phyloP scores from a whole-genome alignment of 2,888 invertebrate species.

The Bruchidius siliquastri region DNA sequence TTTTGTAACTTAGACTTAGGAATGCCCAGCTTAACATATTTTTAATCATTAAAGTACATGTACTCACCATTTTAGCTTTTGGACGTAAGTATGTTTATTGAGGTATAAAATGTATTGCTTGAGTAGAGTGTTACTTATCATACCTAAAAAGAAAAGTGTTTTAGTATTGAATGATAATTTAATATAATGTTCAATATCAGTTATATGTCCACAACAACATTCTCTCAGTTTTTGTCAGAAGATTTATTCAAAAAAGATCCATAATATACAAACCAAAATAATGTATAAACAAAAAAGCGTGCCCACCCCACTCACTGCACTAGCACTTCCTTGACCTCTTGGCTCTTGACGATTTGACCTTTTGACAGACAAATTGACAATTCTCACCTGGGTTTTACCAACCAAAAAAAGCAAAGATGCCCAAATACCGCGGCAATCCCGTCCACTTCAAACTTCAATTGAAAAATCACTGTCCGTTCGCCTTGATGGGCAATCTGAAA shows the following conservation, averaged over 20 bases:
- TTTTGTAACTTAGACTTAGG: too few species aligned
- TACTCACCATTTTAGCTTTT: conserved; percentile 36
- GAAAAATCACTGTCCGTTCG: background rate
- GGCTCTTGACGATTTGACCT: too few species aligned
- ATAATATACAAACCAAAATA: background rate
- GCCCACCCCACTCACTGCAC: background rate
- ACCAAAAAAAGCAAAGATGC: background rate
- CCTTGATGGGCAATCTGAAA: background rate
- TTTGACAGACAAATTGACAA: background rate
- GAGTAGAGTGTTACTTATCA: conserved; percentile 38
- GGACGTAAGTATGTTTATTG: conserved; percentile 28
- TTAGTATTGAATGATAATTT: background rate
- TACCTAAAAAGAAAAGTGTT: conserved; percentile 30
- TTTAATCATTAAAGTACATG: too few species aligned
- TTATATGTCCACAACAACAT: background rate
- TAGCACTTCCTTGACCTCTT: background rate
- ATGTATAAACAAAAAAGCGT: background rate
- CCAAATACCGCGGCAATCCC: background rate
- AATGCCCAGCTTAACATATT: too few species aligned
- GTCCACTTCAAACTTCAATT: background rate
- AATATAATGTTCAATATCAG: background rate
- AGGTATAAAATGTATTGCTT: conserved; percentile 35
- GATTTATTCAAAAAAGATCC: background rate
- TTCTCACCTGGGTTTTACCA: background rate
- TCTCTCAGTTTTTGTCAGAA: background rate